These are phyloP conservation scores for Drosophila suzukii DNA, from an alignment of 1,140 invertebrate genomes.

Conservation along the genomic window DNA sequence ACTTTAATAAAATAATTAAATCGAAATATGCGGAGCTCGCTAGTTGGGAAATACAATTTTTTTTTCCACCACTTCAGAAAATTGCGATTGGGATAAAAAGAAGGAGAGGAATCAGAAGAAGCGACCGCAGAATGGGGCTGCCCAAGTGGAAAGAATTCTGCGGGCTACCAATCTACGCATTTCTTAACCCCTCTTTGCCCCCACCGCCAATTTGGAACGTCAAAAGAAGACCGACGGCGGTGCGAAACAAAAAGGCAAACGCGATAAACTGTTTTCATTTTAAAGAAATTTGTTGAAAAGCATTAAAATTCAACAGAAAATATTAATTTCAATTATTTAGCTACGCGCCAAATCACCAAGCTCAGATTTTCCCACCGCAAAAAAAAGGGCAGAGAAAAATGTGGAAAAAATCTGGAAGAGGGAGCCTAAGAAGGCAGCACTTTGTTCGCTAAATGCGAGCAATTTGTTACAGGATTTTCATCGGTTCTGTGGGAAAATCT, in stretches of 20 bases:
- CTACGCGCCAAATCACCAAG: conserved; percentile 39
- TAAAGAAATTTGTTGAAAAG: conserved; percentile 59
- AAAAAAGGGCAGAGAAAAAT: conserved; percentile 16
- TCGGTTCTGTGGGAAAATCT: conserved; percentile 44
- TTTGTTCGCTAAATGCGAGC: conserved; percentile 77
- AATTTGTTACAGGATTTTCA: conserved; percentile 75
- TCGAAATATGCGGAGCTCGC: conserved; percentile 62
- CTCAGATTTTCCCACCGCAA: conserved; percentile 24
- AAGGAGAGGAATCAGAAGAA: conserved; percentile 8
- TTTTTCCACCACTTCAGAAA: conserved; percentile 45
- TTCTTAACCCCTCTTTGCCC: conserved; percentile 32
- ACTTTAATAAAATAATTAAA: conserved; percentile 81
- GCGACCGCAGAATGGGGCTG: conserved; percentile 43
- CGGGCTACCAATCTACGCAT: conserved; percentile 78
- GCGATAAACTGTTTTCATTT: conserved; percentile 63
- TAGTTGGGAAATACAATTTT: conserved; percentile 30
- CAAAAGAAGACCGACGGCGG: conserved; percentile 60
- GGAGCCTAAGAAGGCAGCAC: conserved; percentile 48
- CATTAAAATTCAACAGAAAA: conserved; percentile 61
- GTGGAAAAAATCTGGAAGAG: conserved; percentile 14
- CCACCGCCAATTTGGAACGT: conserved; percentile 17
- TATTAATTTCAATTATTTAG: conserved; percentile 80
- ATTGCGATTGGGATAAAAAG: conserved; percentile 31
- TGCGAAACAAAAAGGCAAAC: conserved; percentile 23
- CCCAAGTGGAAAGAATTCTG: conserved; percentile 65